phyloP scores from a whole-genome alignment of 2,797 vertebrate species.

The Schizopygopsis malacanthus region DNA sequence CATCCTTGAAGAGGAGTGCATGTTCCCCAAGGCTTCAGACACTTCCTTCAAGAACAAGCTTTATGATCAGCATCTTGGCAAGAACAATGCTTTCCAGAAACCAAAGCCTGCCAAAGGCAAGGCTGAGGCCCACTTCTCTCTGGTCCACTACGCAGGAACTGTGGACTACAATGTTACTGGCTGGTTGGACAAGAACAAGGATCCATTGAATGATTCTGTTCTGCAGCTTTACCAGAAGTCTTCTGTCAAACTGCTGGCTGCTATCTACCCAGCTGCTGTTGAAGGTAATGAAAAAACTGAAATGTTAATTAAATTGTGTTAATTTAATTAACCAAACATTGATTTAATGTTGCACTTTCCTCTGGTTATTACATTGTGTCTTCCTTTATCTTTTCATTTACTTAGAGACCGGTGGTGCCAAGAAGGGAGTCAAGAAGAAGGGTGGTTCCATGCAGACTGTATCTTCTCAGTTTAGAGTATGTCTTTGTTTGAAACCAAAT shows the following conservation, averaged over 20 bases:
- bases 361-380: too few species aligned
- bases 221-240: constrained; percentile 86
- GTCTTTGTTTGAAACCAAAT: too few species aligned
- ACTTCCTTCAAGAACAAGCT: too few species aligned
- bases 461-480: too few species aligned
- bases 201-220: constrained; percentile 90
- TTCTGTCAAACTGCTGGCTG: constrained; percentile 76
- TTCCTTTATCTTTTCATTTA: not conserved
- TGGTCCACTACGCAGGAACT: constrained; percentile 88
- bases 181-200: constrained; percentile 94
- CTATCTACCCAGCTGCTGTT: constrained; percentile 77
- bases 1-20: constrained; percentile 90
- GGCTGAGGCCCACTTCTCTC: constrained; percentile 85
- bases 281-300: constrained; percentile 69
- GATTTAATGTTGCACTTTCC: not conserved
- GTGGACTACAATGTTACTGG: constrained; percentile 89
- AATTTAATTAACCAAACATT: too few species aligned
- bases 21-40: constrained; percentile 81
- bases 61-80: constrained; percentile 89
- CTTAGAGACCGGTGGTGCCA: constrained; percentile 60
- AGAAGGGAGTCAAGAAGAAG: too few species aligned
- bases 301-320: too few species aligned
- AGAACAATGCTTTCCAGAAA: constrained; percentile 86
- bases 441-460: too few species aligned
- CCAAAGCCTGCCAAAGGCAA: constrained; percentile 86